These are phyloP conservation scores for Lithodes maja DNA, from an alignment of 2,888 invertebrate genomes.

Conservation along the genomic window DNA sequence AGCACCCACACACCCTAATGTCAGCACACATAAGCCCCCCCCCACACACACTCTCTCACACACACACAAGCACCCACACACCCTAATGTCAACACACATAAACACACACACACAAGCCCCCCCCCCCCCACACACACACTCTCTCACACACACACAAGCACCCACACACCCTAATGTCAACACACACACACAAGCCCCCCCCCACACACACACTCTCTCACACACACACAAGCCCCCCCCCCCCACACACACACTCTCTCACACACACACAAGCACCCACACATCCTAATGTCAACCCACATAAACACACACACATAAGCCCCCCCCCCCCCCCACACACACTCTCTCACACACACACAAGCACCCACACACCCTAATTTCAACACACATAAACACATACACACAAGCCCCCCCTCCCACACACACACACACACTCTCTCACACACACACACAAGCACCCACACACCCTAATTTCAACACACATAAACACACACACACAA, in stretches of 20 bases:
- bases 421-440: no score
- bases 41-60: conserved; percentile 5
- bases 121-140: background rate
- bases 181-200: background rate
- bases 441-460: background rate
- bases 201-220: background rate
- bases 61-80: background rate
- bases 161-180: background rate
- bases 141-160: background rate
- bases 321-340: no score
- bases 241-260: background rate
- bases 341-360: conserved; percentile 2
- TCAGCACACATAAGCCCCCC: background rate
- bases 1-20: no score
- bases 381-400: conserved; percentile 7
- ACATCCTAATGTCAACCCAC: no score
- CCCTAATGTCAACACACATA: background rate
- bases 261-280: no score
- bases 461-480: no score
- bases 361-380: background rate
- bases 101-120: background rate
- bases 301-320: background rate
- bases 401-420: background rate
- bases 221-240: no score
- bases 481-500: no score